phyloP scores from a whole-genome alignment of 2,888 invertebrate species.

The Argynnis bischoffii region DNA sequence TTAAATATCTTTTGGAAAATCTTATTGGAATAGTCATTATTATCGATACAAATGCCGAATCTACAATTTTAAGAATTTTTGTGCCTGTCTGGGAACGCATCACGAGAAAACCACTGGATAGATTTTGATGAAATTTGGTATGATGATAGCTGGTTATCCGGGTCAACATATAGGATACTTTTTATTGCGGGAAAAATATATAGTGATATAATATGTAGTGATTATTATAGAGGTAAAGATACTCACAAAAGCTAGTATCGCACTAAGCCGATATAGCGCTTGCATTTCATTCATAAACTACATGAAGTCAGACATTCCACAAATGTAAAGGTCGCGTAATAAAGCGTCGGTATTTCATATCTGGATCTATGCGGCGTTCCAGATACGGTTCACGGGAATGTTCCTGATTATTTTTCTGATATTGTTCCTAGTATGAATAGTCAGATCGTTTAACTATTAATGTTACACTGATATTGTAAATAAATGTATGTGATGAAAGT shows the following conservation, averaged over 20 bases:
- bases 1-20: too few species aligned
- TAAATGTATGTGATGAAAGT: neutral
- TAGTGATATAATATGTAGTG: too few species aligned
- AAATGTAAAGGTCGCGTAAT: constrained; percentile 17
- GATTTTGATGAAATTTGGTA: too few species aligned
- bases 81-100: too few species aligned
- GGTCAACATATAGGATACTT: too few species aligned
- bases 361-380: constrained; percentile 3
- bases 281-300: constrained; percentile 8
- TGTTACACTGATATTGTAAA: neutral
- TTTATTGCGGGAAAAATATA: too few species aligned
- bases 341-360: constrained; percentile 23
- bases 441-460: neutral
- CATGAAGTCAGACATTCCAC: constrained; percentile 13
- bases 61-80: too few species aligned
- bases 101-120: too few species aligned
- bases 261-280: neutral
- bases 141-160: too few species aligned
- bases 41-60: too few species aligned
- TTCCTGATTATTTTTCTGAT: constrained; percentile 3
- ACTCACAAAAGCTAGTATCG: neutral
- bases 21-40: too few species aligned
- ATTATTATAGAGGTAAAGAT: too few species aligned
- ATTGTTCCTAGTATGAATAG: constrained; percentile 6
- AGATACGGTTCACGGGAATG: neutral